Base-by-base conservation (phyloP, 2,113 vertebrate species). In the Cervus canadensis region DNA sequence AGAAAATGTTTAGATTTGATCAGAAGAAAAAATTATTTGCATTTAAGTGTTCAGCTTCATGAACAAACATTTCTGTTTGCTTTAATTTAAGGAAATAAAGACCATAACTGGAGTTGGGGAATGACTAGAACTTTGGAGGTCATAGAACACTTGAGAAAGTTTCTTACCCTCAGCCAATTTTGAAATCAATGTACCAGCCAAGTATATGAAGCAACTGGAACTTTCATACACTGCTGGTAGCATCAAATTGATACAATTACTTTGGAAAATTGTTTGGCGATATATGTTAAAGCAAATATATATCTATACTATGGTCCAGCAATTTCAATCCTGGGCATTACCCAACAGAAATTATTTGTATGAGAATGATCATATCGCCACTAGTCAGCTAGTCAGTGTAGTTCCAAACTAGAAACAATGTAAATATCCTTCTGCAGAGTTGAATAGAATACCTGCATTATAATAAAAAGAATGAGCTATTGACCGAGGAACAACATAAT, bases 51-150 rank as follows among this genome's bases (percentile, higher is more conserved):
- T 56, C 52, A 93, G 78, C 40, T 83, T 92, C 96, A 74, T 84
- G 56, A 89, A 83, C 33, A 62, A 82, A 86, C 33, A 85, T 64
- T 91, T 97, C 76, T 86, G 2, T 67, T 86, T 87, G 23, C 23
- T 94, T 97, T 94, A 94, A 30, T 96, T 95, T 6, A 87, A 45
- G 67, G 52, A 89, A 97, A 89, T 64, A 94, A 94, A 54, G 33
- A 93, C 48, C 40, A 36, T 56, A 88, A 90, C 87, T 94, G 26
- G 21, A 54, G 62, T 67, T 79, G 36, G 43, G 19, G 45, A 85
- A 89, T 94, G 67, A 56, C 23, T 86, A 74, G 40, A 82, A 90
- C 88, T 96, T 83, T 88, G 9, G 85, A 71, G 43, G 36, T 82
- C 48, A 87, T 3, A 54, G 48, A 5, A 76, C 64, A 67, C 88